These are phyloP conservation scores for Pipistrellus pipistrellus DNA, from an alignment of 2,797 vertebrate species.

Conservation along the genomic window DNA sequence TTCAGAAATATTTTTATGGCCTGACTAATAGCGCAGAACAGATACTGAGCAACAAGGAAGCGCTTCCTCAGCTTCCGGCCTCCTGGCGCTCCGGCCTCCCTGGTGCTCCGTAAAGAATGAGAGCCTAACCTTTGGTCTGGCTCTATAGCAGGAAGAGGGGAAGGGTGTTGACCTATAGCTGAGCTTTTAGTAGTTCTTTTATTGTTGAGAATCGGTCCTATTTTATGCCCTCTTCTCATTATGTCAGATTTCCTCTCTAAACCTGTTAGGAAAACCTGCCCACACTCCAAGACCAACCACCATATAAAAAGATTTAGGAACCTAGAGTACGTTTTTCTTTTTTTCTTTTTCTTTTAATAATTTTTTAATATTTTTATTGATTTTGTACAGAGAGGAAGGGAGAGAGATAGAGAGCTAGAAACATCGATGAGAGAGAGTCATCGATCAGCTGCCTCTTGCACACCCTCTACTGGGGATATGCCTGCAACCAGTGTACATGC, in stretches of 20 bases:
- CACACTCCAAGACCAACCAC: neutral
- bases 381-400: too few relatives aligned
- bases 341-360: neutral
- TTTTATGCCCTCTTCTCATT: neutral
- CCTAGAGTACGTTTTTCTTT: neutral
- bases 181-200: neutral
- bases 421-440: too few relatives aligned
- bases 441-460: too few relatives aligned
- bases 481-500: too few relatives aligned
- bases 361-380: too few relatives aligned
- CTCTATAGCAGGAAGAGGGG: neutral
- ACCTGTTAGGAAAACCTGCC: neutral
- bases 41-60: neutral
- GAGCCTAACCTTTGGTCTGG: neutral
- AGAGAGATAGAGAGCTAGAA: too few relatives aligned
- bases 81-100: too few relatives aligned
- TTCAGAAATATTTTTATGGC: neutral
- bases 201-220: neutral
- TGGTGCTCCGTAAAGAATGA: fast-evolving
- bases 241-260: neutral
- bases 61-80: neutral
- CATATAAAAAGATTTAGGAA: neutral
- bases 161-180: neutral
- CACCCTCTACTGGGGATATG: too few relatives aligned
- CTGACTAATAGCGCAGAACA: neutral